Conservation (phyloP, 1,140 invertebrate species). For the Laodelphax striatellus region DNA sequence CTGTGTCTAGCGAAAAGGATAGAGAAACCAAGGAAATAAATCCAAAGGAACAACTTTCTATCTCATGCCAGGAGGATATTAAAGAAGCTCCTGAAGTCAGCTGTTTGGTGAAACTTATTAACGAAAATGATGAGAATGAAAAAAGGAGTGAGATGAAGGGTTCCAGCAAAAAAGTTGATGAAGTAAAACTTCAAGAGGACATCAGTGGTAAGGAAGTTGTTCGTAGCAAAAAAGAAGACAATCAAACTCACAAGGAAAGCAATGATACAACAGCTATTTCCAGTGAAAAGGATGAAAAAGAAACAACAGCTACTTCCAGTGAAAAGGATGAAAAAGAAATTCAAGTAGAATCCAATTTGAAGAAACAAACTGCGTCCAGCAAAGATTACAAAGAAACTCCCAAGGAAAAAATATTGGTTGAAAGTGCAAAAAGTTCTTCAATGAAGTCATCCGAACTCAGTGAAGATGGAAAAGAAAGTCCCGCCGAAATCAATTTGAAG, state of each 20-base stretch:
- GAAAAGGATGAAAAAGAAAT: too few species aligned
- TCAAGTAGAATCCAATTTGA: too few species aligned
- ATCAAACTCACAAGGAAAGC: too few species aligned
- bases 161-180: slow-evolving; percentile 20
- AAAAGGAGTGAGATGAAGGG: background rate
- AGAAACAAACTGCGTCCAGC: too few species aligned
- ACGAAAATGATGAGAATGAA: slow-evolving; percentile 6
- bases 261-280: too few species aligned
- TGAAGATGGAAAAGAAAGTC: slow-evolving; percentile 14
- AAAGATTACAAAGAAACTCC: slow-evolving; percentile 20
- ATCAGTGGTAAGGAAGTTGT: slow-evolving; percentile 10
- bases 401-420: slow-evolving; percentile 17
- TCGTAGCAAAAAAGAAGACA: too few species aligned
- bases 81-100: too few species aligned
- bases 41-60: too few species aligned
- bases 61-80: too few species aligned
- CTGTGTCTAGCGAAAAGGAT: background rate
- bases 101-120: background rate
- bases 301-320: too few species aligned
- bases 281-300: too few species aligned
- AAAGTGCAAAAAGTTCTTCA: background rate
- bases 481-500: slow-evolving; percentile 6
- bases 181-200: slow-evolving; percentile 36
- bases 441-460: too few species aligned
- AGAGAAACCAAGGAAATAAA: background rate